Evolutionary conservation across 2,888 invertebrate species (phyloP).

Genomic region (Leptinotarsa rubiginosa): DNA sequence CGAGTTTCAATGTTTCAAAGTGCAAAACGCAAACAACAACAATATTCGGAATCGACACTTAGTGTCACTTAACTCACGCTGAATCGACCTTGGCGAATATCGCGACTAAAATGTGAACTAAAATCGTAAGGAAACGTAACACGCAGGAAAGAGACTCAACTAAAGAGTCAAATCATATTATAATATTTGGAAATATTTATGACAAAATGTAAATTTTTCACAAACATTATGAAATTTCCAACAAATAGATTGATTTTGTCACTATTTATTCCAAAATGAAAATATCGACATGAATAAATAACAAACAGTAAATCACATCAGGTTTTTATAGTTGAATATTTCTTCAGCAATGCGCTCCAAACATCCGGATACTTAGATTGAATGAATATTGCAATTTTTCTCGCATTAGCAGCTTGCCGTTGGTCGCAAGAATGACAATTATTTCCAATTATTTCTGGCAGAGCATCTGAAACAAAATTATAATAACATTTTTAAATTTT

Average conservation of each 20-base stretch:
- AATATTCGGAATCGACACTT: neutral
- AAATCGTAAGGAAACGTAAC: neutral
- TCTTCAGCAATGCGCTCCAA: constrained; percentile 67
- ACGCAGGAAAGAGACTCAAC: neutral
- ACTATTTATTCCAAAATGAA: neutral
- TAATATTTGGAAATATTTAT: too few species aligned
- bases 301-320: neutral
- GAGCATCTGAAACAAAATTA: constrained; percentile 64
- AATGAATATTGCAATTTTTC: constrained; percentile 68
- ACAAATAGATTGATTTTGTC: too few species aligned
- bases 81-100: neutral
- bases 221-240: too few species aligned
- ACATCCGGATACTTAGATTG: constrained; percentile 69
- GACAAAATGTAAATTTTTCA: too few species aligned
- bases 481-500: too few species aligned
- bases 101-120: neutral
- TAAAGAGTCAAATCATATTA: too few species aligned
- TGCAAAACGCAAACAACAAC: too few species aligned
- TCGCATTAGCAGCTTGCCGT: constrained; percentile 68
- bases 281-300: neutral
- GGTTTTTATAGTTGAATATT: constrained; percentile 57
- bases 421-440: constrained; percentile 69
- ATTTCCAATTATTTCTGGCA: constrained; percentile 70
- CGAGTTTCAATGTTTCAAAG: too few species aligned
- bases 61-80: neutral